Evolutionary conservation across 37 sponge, comb jelly and placozoan species (phyloP), one percentile per base, ranked within the genome.

Genomic region (Diacarnus erythraeanus): DNA sequence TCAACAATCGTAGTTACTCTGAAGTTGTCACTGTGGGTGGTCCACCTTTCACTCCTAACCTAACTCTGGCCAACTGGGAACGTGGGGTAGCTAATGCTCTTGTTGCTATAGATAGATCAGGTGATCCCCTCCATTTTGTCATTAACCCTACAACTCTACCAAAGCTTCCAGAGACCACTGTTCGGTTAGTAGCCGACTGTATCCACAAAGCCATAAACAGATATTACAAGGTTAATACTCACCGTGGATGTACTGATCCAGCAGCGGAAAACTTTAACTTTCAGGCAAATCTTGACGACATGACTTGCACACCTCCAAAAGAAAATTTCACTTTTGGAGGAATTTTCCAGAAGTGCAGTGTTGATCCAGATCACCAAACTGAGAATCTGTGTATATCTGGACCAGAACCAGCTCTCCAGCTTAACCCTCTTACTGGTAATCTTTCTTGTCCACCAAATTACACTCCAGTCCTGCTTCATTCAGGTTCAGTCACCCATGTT

Each of bases 211-310:
- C 81, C 56, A 80, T 84, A 23, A 78, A 74, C 69, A 58, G 65
- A 21, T 93, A 93, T 64, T 88, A 88, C 83, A 72, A 77, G 23
- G 76, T 79, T 29, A 93, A 93, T 71, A 88, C 93, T 42, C 80
- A 61, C 31, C 40, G 26, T 17, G 93, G 93, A 0, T 93, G 93
- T 41, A 85, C 89, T 2, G 66, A 88, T 35, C 68, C 60, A 0
- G 74, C n/a, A 63, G 77, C 93, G 3, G 38, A 66, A 20, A 93
- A 93, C 61, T 88, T 88, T 42, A 67, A 93, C 70, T 88, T 75
- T 37, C 72, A 76, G 5, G 92, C 92, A 25, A 92, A 92, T 67
- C 42, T 87, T 18, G 85, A 88, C 20, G 83, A 88, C 57, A 41
- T 42, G 0, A 57, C 76, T 0, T 93, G 93, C 67, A 71, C 74